Conservation (phyloP, 1,140 invertebrate genomes). For the Brachystomella parvula region DNA sequence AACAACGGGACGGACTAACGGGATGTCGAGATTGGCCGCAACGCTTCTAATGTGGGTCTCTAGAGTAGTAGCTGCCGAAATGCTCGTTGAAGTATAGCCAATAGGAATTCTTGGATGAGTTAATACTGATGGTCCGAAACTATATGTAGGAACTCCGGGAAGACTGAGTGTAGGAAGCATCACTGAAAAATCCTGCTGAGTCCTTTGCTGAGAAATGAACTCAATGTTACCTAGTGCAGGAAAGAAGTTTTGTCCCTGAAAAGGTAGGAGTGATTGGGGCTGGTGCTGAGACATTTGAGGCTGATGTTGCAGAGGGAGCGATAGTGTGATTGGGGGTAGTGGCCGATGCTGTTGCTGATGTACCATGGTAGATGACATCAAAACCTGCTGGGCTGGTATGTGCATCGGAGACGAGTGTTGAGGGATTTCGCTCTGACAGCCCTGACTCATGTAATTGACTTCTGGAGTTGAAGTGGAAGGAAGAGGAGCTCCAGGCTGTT, state of each 20-base stretch:
- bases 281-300: not conserved
- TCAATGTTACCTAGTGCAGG: not conserved
- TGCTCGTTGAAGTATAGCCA: slow-evolving; percentile 27
- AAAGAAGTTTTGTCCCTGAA: not conserved
- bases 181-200: slow-evolving; percentile 6
- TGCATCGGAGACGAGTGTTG: slow-evolving; percentile 7
- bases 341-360: not conserved
- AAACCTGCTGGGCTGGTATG: not conserved
- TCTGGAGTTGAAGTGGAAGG: not conserved
- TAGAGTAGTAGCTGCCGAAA: slow-evolving; percentile 29
- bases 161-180: not conserved
- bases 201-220: slow-evolving; percentile 3
- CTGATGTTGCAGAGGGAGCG: not conserved
- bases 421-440: not conserved
- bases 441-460: slow-evolving; percentile 1
- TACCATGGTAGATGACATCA: not conserved
- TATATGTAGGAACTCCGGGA: not conserved
- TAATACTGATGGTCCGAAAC: not conserved
- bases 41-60: slow-evolving; percentile 37
- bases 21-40: slow-evolving; percentile 37
- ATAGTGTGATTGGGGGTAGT: not conserved
- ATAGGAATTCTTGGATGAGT: slow-evolving; percentile 9
- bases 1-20: slow-evolving; percentile 32
- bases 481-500: not conserved
- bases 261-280: slow-evolving; percentile 2